Evolutionary conservation across 2,888 invertebrate genomes (phyloP).

Genomic region (Hoplodrina ambigua): DNA sequence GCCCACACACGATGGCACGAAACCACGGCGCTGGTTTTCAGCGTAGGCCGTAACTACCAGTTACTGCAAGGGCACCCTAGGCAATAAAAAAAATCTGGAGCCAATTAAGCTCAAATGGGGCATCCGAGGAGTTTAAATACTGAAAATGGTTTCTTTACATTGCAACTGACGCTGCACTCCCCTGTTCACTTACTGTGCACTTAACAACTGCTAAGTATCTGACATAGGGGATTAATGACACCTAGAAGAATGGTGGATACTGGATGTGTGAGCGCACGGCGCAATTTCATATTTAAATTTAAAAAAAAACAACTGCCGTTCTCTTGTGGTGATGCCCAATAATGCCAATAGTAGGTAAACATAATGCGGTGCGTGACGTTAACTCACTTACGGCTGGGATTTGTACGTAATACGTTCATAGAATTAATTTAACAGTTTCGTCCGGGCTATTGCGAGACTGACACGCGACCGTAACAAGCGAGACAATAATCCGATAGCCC

Average conservation of each 20-base stretch:
- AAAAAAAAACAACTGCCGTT: conserved; percentile 28
- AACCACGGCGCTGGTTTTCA: too few species aligned
- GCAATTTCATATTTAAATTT: background rate
- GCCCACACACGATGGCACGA: too few species aligned
- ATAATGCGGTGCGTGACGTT: conserved; percentile 69
- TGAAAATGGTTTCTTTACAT: background rate
- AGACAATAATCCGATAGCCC: conserved; percentile 52
- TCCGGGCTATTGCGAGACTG: conserved; percentile 52
- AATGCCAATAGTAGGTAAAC: conserved; percentile 45
- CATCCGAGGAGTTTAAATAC: background rate
- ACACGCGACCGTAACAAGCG: conserved; percentile 47
- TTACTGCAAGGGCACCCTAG: background rate
- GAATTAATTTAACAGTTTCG: conserved; percentile 80
- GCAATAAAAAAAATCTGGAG: background rate
- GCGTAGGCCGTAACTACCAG: too few species aligned
- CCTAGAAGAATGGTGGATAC: too few species aligned
- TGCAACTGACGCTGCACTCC: background rate
- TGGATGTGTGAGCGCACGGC: background rate
- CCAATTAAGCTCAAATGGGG: background rate
- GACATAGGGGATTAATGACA: too few species aligned
- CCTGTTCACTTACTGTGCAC: background rate
- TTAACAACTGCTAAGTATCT: too few species aligned
- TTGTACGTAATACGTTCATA: conserved; percentile 77
- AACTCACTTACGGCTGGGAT: conserved; percentile 71
- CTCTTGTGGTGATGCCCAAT: conserved; percentile 28